Evolutionary conservation across 2,113 vertebrate species (phyloP).

Genomic region (Symphodus melops): DNA sequence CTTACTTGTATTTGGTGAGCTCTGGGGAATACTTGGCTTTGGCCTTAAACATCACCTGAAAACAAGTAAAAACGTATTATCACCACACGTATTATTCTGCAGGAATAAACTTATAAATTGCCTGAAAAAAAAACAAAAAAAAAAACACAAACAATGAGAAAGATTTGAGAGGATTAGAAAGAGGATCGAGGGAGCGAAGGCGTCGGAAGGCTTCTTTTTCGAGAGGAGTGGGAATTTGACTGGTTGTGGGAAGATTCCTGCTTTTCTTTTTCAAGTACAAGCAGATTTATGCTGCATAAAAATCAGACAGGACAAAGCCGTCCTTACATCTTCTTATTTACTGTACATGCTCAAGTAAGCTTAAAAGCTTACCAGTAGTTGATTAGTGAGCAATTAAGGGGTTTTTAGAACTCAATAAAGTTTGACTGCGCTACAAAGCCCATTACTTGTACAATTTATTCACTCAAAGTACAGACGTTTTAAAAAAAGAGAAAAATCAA

Average conservation of each 20-base stretch:
- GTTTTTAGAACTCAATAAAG: too few relatives aligned
- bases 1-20: slow-evolving; percentile 97
- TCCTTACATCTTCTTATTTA: too few relatives aligned
- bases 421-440: too few relatives aligned
- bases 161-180: slow-evolving; percentile 22
- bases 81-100: not conserved
- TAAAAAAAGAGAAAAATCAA: too few relatives aligned
- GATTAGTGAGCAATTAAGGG: too few relatives aligned
- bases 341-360: too few relatives aligned
- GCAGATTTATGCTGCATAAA: not conserved
- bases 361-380: too few relatives aligned
- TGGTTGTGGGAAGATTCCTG: too few relatives aligned
- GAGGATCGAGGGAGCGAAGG: too few relatives aligned
- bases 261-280: not conserved
- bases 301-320: not conserved
- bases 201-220: too few relatives aligned
- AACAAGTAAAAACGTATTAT: not conserved
- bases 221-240: too few relatives aligned
- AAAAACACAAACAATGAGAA: not conserved
- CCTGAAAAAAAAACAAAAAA: not conserved
- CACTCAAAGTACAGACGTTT: too few relatives aligned
- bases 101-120: not conserved
- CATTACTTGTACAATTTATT: not conserved
- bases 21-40: slow-evolving; percentile 95
- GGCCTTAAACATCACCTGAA: slow-evolving; percentile 95